These are phyloP conservation scores for Scopus umbretta DNA, from an alignment of 2,113 vertebrate species.

Conservation along the genomic window DNA sequence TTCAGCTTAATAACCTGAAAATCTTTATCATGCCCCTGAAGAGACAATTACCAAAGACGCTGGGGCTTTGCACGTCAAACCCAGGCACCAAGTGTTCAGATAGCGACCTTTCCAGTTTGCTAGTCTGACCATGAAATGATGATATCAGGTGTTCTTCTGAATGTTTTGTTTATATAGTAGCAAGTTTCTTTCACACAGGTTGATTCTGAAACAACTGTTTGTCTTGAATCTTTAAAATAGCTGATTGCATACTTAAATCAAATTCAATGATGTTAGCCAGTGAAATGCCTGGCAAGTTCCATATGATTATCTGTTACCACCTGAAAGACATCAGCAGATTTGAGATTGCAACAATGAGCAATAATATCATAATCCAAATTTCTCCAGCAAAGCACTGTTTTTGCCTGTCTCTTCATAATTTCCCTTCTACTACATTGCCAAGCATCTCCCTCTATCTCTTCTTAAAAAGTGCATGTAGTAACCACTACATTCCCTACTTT, in stretches of 20 bases:
- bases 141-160: neutral
- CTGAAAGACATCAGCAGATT: neutral
- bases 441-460: neutral
- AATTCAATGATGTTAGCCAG: neutral
- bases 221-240: neutral
- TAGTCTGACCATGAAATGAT: neutral
- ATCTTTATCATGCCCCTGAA: neutral
- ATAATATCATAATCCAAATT: neutral
- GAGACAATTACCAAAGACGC: neutral
- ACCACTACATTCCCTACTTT: neutral
- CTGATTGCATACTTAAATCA: neutral
- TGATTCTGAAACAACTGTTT: neutral
- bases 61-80: neutral
- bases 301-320: neutral
- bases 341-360: neutral
- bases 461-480: fast-evolving
- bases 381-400: neutral
- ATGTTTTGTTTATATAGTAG: neutral
- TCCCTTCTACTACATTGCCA: neutral
- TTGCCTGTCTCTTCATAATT: neutral
- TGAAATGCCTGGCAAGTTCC: neutral
- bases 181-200: neutral
- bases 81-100: neutral
- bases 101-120: neutral
- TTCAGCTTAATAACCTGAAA: neutral